phyloP scores from a whole-genome alignment of 2,888 invertebrate species.

The Sisyra terminalis region DNA sequence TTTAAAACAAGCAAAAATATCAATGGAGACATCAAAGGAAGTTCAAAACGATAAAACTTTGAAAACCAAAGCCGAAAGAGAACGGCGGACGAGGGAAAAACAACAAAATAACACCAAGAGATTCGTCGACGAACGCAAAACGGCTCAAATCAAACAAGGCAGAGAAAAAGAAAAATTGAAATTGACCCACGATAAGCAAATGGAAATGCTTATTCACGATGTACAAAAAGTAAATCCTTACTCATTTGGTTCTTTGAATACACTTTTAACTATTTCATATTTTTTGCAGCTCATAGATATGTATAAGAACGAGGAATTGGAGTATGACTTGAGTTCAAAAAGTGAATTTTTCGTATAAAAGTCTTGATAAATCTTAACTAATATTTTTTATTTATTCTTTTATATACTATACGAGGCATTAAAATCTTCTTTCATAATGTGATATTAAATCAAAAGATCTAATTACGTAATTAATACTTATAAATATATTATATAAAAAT shows the following conservation, averaged over 20 bases:
- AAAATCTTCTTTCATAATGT: too few species aligned
- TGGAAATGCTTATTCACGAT: conserved; percentile 76
- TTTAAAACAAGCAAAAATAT: conserved; percentile 83
- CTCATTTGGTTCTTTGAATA: conserved; percentile 5
- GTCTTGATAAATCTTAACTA: too few species aligned
- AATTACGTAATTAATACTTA: too few species aligned
- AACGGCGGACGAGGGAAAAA: conserved; percentile 81
- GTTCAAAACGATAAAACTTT: conserved; percentile 87
- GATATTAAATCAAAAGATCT: too few species aligned
- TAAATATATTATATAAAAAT: too few species aligned
- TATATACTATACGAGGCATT: too few species aligned
- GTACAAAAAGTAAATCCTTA: conserved; percentile 70
- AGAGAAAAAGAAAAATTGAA: conserved; percentile 86
- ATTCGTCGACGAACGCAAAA: conserved; percentile 89
- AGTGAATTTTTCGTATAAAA: conserved; percentile 79
- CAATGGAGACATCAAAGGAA: conserved; percentile 92
- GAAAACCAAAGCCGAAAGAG: conserved; percentile 93
- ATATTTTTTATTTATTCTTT: too few species aligned
- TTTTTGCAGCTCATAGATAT: conserved; percentile 66
- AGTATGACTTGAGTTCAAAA: conserved; percentile 77
- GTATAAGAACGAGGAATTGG: conserved; percentile 86
- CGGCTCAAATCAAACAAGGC: conserved; percentile 73
- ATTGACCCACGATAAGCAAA: conserved; percentile 80
- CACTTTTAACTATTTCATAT: conserved; percentile 8
- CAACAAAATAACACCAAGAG: conserved; percentile 96